A percentile compares a stretch with the other conserved stretches of the same genome.
These are phyloP conservation scores for Gryllus bimaculatus DNA, from an alignment of 1,140 invertebrate genomes.

Conservation along the genomic window DNA sequence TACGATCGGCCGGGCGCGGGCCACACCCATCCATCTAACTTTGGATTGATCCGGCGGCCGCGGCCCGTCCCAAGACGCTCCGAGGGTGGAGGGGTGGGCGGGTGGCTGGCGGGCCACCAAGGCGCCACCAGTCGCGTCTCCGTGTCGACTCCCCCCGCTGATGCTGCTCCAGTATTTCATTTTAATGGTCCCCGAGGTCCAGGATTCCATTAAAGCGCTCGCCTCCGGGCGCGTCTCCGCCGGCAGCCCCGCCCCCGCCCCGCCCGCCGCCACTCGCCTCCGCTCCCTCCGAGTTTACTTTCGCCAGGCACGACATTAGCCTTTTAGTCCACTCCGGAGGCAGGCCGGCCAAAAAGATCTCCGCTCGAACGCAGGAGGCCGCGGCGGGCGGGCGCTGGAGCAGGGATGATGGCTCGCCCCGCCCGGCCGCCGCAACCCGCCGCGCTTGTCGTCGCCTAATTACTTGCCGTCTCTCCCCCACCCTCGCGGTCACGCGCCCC, in stretches of 20 bases:
- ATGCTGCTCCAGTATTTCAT: constrained; percentile 33
- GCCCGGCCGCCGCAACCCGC: neutral
- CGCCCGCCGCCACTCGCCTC: no score
- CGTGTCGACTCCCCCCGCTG: constrained; percentile 18
- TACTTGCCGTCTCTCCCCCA: neutral
- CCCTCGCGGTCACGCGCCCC: no score
- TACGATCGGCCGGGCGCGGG: no score
- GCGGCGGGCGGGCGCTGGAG: constrained; percentile 29
- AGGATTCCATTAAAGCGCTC: constrained; percentile 39
- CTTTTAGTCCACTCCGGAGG: constrained; percentile 20
- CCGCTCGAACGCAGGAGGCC: constrained; percentile 22
- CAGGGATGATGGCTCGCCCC: constrained; percentile 29
- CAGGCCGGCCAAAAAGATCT: constrained; percentile 11
- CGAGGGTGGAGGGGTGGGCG: neutral
- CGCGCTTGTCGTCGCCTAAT: neutral
- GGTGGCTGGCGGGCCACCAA: constrained; percentile 28
- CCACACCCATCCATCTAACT: constrained; percentile 13
- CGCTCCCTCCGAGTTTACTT: neutral
- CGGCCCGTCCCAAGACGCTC: constrained; percentile 14
- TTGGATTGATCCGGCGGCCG: constrained; percentile 21
- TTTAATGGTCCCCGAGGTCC: constrained; percentile 38
- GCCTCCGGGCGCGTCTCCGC: constrained; percentile 31
- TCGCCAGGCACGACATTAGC: constrained; percentile 35
- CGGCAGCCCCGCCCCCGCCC: constrained; percentile 21
- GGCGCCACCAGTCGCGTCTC: constrained; percentile 21